Conservation (phyloP, 2,113 vertebrate genomes). For the Pristiophorus japonicus region DNA sequence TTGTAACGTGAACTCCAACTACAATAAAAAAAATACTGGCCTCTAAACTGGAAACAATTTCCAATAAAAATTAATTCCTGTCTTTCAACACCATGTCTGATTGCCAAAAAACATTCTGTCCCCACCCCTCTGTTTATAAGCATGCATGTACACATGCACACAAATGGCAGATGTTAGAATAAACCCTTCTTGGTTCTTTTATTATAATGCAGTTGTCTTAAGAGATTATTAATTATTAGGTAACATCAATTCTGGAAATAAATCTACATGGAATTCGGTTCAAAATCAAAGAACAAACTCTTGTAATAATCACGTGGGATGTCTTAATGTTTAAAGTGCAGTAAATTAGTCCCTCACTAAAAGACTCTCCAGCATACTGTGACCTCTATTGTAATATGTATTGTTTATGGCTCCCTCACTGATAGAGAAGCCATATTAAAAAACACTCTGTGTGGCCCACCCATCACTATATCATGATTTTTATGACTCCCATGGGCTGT, state of each 20-base stretch:
- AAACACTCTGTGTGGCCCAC: neutral
- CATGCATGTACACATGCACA: neutral
- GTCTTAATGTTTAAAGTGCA: neutral
- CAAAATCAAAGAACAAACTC: neutral
- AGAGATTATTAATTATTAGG: neutral
- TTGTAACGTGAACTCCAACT: neutral
- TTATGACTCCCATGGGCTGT: neutral
- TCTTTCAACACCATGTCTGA: neutral
- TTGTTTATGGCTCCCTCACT: neutral
- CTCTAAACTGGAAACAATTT: neutral
- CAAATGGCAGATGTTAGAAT: neutral
- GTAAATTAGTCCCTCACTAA: neutral
- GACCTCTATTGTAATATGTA: neutral
- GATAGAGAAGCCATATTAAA: neutral
- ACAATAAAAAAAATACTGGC: neutral
- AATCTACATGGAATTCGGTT: neutral
- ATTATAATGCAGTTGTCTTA: neutral
- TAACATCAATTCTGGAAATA: neutral
- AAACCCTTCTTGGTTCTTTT: neutral
- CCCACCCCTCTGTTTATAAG: neutral
- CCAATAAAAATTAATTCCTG: slow-evolving; percentile 9
- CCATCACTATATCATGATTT: neutral
- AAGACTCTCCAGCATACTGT: neutral
- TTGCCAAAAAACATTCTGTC: slow-evolving; percentile 11
- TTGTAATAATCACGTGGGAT: neutral